These are phyloP conservation scores for Podotricha telesiphe DNA, from an alignment of 2,888 invertebrate genomes.

Conservation along the genomic window DNA sequence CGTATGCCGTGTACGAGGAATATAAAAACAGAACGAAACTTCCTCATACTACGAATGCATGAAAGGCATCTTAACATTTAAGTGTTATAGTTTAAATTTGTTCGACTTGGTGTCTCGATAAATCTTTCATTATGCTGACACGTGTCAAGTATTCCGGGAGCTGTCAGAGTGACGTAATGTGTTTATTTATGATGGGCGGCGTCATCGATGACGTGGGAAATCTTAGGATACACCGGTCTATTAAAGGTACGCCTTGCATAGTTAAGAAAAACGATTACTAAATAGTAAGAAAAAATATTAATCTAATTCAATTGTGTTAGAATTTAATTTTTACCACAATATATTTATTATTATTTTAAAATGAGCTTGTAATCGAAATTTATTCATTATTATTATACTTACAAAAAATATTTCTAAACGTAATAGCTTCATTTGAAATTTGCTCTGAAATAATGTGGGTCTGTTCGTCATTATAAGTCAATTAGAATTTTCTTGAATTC, in stretches of 20 bases:
- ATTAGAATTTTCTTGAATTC: no score
- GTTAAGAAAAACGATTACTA: background rate
- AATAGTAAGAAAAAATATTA: background rate
- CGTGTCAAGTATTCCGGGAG: constrained; percentile 71
- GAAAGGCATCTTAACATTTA: constrained; percentile 45
- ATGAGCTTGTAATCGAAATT: no score
- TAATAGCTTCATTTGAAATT: no score
- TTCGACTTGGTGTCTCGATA: constrained; percentile 45
- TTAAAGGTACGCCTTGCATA: constrained; percentile 31
- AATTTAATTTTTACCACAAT: background rate
- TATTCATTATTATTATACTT: no score
- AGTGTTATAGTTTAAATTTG: constrained; percentile 46
- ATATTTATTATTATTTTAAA: no score
- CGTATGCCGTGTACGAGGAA: constrained; percentile 49
- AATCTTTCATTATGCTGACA: constrained; percentile 66
- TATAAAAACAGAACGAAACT: constrained; percentile 49
- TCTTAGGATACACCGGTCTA: constrained; percentile 41
- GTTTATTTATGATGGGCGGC: constrained; percentile 70
- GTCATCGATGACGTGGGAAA: constrained; percentile 68
- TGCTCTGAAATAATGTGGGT: no score
- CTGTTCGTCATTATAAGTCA: no score
- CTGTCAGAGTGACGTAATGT: constrained; percentile 75
- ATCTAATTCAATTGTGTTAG: background rate
- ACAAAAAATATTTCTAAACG: no score
- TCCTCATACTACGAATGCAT: constrained; percentile 26